A percentile compares a stretch with the other conserved stretches of the same genome.
phyloP scores from a whole-genome alignment of 2,888 invertebrate species.

The Lasiommata megera region DNA sequence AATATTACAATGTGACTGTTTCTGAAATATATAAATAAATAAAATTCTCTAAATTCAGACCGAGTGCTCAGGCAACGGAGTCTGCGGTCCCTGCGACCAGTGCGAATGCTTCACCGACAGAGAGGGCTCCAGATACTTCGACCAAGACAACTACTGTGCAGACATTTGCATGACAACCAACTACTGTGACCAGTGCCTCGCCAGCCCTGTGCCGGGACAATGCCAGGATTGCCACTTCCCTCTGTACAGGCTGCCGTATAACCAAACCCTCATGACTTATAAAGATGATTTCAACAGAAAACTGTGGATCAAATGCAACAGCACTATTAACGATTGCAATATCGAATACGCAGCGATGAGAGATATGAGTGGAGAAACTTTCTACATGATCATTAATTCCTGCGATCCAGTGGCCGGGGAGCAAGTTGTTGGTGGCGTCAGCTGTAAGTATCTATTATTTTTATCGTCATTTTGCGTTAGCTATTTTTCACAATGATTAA shows the following conservation, averaged over 20 bases:
- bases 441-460: slow-evolving; percentile 45
- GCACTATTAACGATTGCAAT: slow-evolving; percentile 40
- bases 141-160: slow-evolving; percentile 48
- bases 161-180: slow-evolving; percentile 54
- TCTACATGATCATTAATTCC: slow-evolving; percentile 49
- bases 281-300: slow-evolving; percentile 41
- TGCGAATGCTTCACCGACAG: slow-evolving; percentile 55
- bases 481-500: no score
- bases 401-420: slow-evolving; percentile 41
- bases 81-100: slow-evolving; percentile 50
- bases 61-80: slow-evolving; percentile 62
- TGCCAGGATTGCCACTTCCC: slow-evolving; percentile 34
- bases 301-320: slow-evolving; percentile 58
- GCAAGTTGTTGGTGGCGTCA: slow-evolving; percentile 37
- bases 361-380: slow-evolving; percentile 37
- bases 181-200: slow-evolving; percentile 52
- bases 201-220: slow-evolving; percentile 38
- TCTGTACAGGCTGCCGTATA: slow-evolving; percentile 37
- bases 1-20: no score
- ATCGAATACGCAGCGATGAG: slow-evolving; percentile 52
- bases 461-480: no score
- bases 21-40: background rate
- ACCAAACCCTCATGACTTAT: slow-evolving; percentile 38
- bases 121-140: slow-evolving; percentile 62
- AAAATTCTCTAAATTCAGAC: slow-evolving; percentile 34